Base-by-base conservation (phyloP, 2,888 invertebrate genomes). In the Hirtodrosophila cameraria region DNA sequence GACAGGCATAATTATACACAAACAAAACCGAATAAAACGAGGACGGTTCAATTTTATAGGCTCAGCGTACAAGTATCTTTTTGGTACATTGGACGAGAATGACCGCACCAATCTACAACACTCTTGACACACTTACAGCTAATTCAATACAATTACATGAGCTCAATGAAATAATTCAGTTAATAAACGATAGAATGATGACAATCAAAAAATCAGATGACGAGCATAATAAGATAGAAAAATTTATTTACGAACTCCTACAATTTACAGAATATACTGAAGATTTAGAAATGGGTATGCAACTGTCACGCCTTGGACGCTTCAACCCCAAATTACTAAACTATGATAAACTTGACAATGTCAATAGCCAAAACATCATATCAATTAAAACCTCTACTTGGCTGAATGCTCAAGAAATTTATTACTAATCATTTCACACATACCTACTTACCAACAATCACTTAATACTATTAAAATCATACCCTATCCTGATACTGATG, bases 311-410 rank as follows among this genome's bases (percentile, higher is more conserved):
- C 2, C 18, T 20, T n/a, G 16, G 27, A 36, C 9, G 27, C 4
- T 36, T 43, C 13, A 43, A 43, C 20, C 43, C 43, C 9, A 43
- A 48, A 27, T 11, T 48, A 48, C 35, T 48, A n/a, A 48, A 38
- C 8, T 30, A 48, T 18, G 20, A 38, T 27, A 48, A 48, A 13
- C 16, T 38, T 8, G 36, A 30, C n/a, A 38, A 30, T 7, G 28
- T 38, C 9, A 9, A 48, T 12, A 38, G 13, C 7, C n/a, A 15
- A 33, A 33, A 15, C 11, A 33, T 33, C 13, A 33, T n/a, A n/a
- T n/a, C n/a, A n/a, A n/a, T n/a, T n/a, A n/a, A n/a, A n/a, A n/a
- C n/a, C n/a, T n/a, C n/a, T n/a, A n/a, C n/a, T n/a, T n/a, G n/a
- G n/a, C n/a, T n/a, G n/a, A n/a, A n/a, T n/a, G n/a, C n/a, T n/a